phyloP scores from a whole-genome alignment of 2,797 vertebrate species.

The Urophycis tenuis region DNA sequence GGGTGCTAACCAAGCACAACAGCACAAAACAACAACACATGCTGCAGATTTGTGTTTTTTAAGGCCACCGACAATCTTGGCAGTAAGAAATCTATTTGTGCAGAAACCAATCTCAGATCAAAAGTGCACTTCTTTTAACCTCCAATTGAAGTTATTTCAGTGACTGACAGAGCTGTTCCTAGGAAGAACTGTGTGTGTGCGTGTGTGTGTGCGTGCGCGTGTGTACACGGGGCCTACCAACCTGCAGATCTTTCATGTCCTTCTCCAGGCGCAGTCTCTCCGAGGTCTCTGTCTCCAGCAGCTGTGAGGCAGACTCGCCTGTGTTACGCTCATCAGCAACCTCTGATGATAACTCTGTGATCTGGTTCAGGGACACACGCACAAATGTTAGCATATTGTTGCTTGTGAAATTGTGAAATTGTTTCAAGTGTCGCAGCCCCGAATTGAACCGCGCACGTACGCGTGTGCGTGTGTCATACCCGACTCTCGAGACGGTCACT shows the following conservation, averaged over 20 bases:
- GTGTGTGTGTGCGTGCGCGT: neutral
- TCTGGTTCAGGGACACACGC: constrained; percentile 60
- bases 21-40: neutral
- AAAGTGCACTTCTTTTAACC: neutral
- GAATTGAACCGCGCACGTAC: neutral
- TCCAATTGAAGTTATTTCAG: neutral
- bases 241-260: constrained; percentile 95
- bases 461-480: constrained; percentile 58
- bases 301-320: constrained; percentile 90
- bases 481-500: constrained; percentile 88
- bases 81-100: neutral
- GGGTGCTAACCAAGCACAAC: neutral
- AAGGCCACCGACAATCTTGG: neutral
- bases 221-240: constrained; percentile 36
- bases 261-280: constrained; percentile 89
- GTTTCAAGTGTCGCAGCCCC: neutral
- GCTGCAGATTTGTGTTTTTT: neutral
- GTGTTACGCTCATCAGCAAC: constrained; percentile 93
- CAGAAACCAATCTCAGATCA: neutral
- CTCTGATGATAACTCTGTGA: constrained; percentile 92
- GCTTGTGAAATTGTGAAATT: neutral
- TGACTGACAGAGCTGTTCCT: neutral
- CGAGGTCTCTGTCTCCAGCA: constrained; percentile 85
- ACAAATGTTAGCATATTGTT: neutral
- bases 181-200: neutral